These are phyloP conservation scores for Andrena fulva DNA, from an alignment of 2,888 invertebrate genomes.

Conservation along the genomic window DNA sequence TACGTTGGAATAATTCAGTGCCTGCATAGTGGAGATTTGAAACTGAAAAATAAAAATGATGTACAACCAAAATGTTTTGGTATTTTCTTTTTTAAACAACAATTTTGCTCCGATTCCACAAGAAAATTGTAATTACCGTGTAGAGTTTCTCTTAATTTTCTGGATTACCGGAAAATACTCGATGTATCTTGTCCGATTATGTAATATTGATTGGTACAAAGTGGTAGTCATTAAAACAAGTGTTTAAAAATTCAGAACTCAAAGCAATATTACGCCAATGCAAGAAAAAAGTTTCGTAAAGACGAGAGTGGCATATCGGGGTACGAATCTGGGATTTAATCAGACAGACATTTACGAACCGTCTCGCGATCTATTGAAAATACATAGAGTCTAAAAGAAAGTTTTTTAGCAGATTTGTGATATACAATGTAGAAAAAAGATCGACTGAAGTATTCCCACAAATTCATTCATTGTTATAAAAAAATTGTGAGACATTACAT, in stretches of 20 bases:
- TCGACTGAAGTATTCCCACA: not conserved
- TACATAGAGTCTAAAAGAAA: constrained; percentile 26
- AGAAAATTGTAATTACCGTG: not conserved
- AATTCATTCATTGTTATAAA: constrained; percentile 26
- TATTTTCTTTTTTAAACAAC: not conserved
- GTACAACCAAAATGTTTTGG: not conserved
- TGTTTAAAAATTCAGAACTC: not conserved
- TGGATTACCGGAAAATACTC: too few species aligned
- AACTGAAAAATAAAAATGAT: too few species aligned
- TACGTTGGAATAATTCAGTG: too few species aligned
- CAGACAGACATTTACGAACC: constrained; percentile 16
- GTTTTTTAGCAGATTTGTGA: constrained; percentile 22
- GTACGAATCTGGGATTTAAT: constrained; percentile 33
- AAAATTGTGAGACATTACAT: not conserved
- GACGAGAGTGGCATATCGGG: not conserved
- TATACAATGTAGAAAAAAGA: constrained; percentile 10
- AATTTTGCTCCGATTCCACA: not conserved
- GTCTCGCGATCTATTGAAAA: constrained; percentile 14
- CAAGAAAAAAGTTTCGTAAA: constrained; percentile 6
- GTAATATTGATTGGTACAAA: too few species aligned
- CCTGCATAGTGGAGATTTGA: too few species aligned
- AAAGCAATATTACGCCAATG: not conserved
- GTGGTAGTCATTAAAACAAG: not conserved
- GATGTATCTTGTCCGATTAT: too few species aligned
- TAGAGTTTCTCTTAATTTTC: not conserved